Evolutionary conservation across 2,888 invertebrate genomes (phyloP).

Genomic region (Tiliacea citrago): DNA sequence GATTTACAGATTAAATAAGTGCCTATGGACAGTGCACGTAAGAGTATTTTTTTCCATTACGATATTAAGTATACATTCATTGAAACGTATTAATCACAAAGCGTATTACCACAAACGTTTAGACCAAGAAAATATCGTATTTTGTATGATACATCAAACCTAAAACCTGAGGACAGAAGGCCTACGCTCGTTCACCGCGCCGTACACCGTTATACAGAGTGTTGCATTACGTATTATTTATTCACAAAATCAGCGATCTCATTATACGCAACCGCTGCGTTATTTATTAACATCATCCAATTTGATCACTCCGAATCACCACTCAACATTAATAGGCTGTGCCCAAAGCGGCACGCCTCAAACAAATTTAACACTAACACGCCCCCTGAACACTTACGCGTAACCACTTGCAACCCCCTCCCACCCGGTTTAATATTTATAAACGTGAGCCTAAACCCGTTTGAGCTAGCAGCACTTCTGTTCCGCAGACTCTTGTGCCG

Average conservation of each 20-base stretch:
- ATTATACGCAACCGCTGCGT: constrained; percentile 39
- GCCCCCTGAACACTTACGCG: constrained; percentile 82
- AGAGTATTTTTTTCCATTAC: no score
- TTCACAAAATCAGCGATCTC: constrained; percentile 47
- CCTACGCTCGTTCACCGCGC: background rate
- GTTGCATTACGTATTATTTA: constrained; percentile 35
- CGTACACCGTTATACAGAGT: background rate
- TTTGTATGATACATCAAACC: background rate
- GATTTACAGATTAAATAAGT: background rate
- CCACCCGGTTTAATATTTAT: constrained; percentile 86
- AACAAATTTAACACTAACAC: constrained; percentile 75
- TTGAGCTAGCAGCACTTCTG: constrained; percentile 87
- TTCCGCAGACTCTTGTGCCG: constrained; percentile 87
- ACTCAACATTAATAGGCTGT: constrained; percentile 68
- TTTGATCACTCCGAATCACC: constrained; percentile 63
- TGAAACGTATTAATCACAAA: no score
- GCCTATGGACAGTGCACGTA: no score
- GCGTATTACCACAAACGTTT: no score
- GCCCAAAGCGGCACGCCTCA: constrained; percentile 72
- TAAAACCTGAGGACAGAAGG: background rate
- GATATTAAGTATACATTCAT: no score
- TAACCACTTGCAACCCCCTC: constrained; percentile 78
- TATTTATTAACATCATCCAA: constrained; percentile 64
- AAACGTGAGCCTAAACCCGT: constrained; percentile 83
- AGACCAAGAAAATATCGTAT: no score